Evolutionary conservation across 1,140 invertebrate species (phyloP).

Genomic region (Batillaria attramentaria): DNA sequence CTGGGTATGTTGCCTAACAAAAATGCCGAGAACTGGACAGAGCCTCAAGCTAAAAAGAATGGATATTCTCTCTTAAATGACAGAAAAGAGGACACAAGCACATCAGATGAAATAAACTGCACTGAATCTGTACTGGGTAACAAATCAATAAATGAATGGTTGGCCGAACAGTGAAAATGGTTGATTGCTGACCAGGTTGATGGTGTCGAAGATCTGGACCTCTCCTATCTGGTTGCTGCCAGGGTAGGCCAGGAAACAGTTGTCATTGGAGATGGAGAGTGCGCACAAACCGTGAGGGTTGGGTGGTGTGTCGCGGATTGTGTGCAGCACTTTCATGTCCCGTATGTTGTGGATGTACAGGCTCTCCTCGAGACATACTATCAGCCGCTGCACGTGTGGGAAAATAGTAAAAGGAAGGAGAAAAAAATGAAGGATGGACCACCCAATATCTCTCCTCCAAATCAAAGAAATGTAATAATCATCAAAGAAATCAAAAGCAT

Average conservation of each 20-base stretch:
- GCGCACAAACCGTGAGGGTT: conserved; percentile 95
- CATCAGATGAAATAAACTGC: background rate
- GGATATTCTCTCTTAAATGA: background rate
- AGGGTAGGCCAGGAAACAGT: conserved; percentile 97
- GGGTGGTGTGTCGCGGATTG: conserved; percentile 96
- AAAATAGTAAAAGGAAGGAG: no score
- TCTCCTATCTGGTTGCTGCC: conserved; percentile 94
- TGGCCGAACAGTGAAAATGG: background rate
- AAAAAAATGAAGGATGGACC: no score
- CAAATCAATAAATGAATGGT: background rate
- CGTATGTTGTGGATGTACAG: conserved; percentile 99
- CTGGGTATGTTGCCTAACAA: background rate
- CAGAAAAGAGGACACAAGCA: background rate
- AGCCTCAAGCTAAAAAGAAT: background rate
- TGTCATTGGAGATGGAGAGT: conserved; percentile 88
- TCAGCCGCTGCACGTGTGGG: conserved; percentile 89
- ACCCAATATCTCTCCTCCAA: no score
- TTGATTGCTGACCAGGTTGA: conserved; percentile 90
- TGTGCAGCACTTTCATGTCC: conserved; percentile 99
- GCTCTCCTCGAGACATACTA: conserved; percentile 98
- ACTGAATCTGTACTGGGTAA: background rate
- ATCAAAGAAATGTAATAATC: no score
- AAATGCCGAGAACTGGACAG: background rate
- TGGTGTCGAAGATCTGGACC: conserved; percentile 98
- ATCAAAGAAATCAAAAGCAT: no score